Evolutionary conservation across 1,140 invertebrate genomes (phyloP).

Genomic region (Dolichoris vasculosae): DNA sequence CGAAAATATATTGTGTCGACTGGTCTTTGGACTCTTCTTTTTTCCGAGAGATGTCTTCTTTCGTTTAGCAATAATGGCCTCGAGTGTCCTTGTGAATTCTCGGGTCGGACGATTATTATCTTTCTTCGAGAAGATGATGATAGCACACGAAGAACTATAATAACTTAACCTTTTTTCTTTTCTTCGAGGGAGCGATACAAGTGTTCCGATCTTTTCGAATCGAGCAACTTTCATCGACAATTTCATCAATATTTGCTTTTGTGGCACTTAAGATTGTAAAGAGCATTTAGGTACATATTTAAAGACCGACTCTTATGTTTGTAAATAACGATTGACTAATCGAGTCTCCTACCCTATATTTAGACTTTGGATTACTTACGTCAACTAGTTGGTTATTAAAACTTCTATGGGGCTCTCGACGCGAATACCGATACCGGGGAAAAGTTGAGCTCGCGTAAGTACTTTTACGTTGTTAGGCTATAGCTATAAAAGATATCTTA

Average conservation of each 20-base stretch:
- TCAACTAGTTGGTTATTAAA: too few relatives aligned
- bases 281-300: neutral
- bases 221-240: neutral
- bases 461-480: too few relatives aligned
- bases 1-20: slow-evolving; percentile 25
- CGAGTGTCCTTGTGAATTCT: neutral
- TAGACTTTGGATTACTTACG: neutral
- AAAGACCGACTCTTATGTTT: neutral
- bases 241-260: slow-evolving; percentile 19
- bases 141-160: neutral
- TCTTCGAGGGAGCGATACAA: neutral
- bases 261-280: neutral
- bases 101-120: neutral
- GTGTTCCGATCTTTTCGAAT: neutral
- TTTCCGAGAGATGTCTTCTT: slow-evolving; percentile 2
- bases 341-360: neutral
- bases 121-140: neutral
- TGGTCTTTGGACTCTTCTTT: slow-evolving; percentile 1
- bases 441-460: too few relatives aligned
- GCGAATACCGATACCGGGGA: too few relatives aligned
- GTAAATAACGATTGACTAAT: neutral
- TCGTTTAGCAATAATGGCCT: slow-evolving; percentile 17
- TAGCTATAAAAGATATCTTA: too few relatives aligned
- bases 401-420: too few relatives aligned
- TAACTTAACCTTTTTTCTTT: neutral